phyloP scores from a whole-genome alignment of 2,797 vertebrate genomes.

The Etheostoma nigrum region DNA sequence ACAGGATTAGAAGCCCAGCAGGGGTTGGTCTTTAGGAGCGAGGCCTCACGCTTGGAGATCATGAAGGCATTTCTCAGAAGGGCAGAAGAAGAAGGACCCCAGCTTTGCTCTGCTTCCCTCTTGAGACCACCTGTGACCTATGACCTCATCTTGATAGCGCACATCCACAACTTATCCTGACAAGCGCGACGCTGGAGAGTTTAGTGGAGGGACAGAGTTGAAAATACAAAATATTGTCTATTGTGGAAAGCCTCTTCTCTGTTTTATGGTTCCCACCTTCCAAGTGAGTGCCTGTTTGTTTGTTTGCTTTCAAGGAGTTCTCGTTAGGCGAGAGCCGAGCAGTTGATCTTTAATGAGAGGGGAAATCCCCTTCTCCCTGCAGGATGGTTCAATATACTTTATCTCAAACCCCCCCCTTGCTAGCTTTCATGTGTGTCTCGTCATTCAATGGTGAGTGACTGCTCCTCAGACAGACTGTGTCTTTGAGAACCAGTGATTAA shows the following conservation, averaged over 20 bases:
- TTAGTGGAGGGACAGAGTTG: constrained; percentile 10
- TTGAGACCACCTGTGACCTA: constrained; percentile 56
- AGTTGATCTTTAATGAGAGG: constrained; percentile 79
- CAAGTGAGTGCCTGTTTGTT: constrained; percentile 53
- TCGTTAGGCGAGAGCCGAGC: constrained; percentile 65
- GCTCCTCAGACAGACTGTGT: constrained; percentile 68
- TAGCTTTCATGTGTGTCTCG: constrained; percentile 74
- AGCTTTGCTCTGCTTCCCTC: constrained; percentile 32
- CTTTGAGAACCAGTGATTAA: constrained; percentile 72
- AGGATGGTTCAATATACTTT: constrained; percentile 59
- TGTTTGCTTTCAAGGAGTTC: constrained; percentile 62
- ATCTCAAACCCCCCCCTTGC: constrained; percentile 46
- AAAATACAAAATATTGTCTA: constrained; percentile 2
- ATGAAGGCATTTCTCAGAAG: constrained; percentile 63
- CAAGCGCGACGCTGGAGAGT: background rate
- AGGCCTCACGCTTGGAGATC: constrained; percentile 60
- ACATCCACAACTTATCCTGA: constrained; percentile 7
- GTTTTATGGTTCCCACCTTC: constrained; percentile 3
- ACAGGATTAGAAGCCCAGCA: constrained; percentile 77
- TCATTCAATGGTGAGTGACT: constrained; percentile 72
- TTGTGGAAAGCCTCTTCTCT: constrained; percentile 12
- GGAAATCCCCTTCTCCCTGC: constrained; percentile 50
- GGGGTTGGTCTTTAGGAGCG: constrained; percentile 59
- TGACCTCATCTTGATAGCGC: constrained; percentile 28
- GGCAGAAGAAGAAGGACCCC: constrained; percentile 36